A percentile compares a stretch with the other conserved stretches of the same genome.
These are phyloP conservation scores for Cydia splendana DNA, from an alignment of 1,140 invertebrate species.

Conservation along the genomic window DNA sequence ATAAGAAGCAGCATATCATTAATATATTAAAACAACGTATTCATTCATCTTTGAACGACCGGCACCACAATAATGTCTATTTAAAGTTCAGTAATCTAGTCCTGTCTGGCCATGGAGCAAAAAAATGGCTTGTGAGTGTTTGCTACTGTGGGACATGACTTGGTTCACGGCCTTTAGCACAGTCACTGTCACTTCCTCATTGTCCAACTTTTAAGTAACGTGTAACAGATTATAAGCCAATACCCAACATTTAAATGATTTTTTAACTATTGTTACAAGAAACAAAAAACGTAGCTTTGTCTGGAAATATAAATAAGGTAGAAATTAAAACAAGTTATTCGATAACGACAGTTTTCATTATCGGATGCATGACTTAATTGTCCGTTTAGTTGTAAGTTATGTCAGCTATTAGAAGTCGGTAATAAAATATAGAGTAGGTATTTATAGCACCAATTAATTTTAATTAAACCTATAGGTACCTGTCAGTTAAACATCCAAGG, in stretches of 20 bases:
- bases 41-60: not conserved
- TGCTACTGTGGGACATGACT: conserved; percentile 1
- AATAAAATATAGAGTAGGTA: not conserved
- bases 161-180: conserved; percentile 4
- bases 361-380: not conserved
- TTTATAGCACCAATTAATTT: not conserved
- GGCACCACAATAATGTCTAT: not conserved
- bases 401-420: not conserved
- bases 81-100: conserved; percentile 7
- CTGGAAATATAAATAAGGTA: not conserved
- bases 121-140: not conserved
- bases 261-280: not conserved
- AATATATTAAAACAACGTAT: not conserved
- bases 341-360: not conserved
- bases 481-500: not conserved
- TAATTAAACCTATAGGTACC: not conserved
- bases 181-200: conserved; percentile 22
- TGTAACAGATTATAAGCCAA: not conserved
- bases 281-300: not conserved
- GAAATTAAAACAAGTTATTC: not conserved
- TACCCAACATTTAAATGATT: not conserved
- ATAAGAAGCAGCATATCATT: not conserved
- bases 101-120: not conserved
- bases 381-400: not conserved
- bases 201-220: not conserved